Evolutionary conservation across 2,113 vertebrate species (phyloP), one percentile per base, ranked within the genome.

Genomic region (Chlamydotis undulata): DNA sequence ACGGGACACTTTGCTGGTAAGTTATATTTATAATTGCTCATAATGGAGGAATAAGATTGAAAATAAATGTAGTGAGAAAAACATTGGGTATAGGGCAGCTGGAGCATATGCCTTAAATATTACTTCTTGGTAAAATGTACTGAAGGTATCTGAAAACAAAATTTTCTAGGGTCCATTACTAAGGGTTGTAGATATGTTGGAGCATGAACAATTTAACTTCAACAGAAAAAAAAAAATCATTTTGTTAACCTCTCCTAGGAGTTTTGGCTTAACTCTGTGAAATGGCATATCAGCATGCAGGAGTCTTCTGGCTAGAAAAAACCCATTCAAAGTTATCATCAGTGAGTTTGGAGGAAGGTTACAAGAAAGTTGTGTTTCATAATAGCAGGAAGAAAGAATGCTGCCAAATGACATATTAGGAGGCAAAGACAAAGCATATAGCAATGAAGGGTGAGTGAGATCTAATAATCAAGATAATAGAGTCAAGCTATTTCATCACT

Each of bases 301-400:
- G 17, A 67, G 3, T 41, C 23, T 83, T 90, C 68, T 43, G 6
- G 12, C 12, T 89, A 57, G 28, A 41, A 75, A 53, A 57, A n/a
- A 9, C 1, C 3, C 5, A 37, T 7, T 16, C 4, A 23, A 26
- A n/a, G 1, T 16, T 39, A 21, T 45, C 26, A 81, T 26, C 29
- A 73, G 31, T 31, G 21, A 45, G 1, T 53, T 50, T 15, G 3
- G 17, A 83, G 12, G 7, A 89, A 77, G 4, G 7, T 31, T 69
- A 37, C 4, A 69, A 63, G 47, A 70, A 84, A 70, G 3, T 12
- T 74, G 23, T 5, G 2, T 41, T 61, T 74, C 8, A 2, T 35
- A 83, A 57, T 4, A 63, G 17, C 29, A 80, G 24, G 52, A 37
- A 28, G 33, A 68, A 84, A 79, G 10, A 76, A n/a, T 73, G 28